Percentiles rank a stretch among this genome's conserved stretches.
Conservation (phyloP, 2,888 invertebrate genomes). For the Drosophila monieri region DNA sequence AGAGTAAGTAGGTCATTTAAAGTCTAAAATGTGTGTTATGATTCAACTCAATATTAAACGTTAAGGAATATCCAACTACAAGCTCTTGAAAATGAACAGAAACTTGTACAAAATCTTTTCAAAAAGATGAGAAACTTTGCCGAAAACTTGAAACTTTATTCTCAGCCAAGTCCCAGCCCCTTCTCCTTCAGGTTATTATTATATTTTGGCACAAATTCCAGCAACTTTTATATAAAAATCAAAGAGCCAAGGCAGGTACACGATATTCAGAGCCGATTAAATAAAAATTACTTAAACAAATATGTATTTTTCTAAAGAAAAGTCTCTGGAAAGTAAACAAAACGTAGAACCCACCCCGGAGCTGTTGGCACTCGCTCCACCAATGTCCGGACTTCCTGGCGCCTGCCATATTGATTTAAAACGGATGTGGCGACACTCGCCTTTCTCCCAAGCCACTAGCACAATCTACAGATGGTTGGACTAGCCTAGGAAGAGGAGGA, state of each 20-base stretch:
- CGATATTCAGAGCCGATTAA: background rate
- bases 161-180: background rate
- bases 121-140: background rate
- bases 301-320: background rate
- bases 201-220: background rate
- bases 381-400: constrained; percentile 33
- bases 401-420: constrained; percentile 42
- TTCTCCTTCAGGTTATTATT: background rate
- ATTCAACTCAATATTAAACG: background rate
- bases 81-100: no score
- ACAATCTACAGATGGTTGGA: constrained; percentile 17
- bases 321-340: constrained; percentile 6
- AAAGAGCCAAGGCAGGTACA: background rate
- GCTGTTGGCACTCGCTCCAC: constrained; percentile 23
- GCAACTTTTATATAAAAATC: background rate
- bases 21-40: background rate
- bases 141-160: background rate
- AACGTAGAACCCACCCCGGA: constrained; percentile 5
- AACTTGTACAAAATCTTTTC: no score
- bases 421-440: constrained; percentile 6
- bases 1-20: background rate
- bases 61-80: background rate
- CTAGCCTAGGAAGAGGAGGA: constrained; percentile 19
- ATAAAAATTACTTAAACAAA: background rate
- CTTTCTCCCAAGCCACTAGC: background rate